A percentile compares a stretch with the other conserved stretches of the same genome.
Evolutionary conservation across 1,140 invertebrate genomes (phyloP).

Genomic region (Phortica variegata): DNA sequence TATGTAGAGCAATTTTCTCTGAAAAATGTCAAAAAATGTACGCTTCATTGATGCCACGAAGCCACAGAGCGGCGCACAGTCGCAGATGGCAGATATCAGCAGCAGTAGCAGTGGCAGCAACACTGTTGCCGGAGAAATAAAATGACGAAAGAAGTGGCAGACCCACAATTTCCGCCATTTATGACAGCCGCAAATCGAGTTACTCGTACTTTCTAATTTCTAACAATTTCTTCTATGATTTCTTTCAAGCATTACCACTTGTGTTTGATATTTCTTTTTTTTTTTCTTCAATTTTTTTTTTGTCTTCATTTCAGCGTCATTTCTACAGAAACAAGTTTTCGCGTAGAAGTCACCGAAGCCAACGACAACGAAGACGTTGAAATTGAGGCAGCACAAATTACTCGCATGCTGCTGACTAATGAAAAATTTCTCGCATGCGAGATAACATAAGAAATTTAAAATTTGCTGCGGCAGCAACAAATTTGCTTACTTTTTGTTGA

Average conservation of each 20-base stretch:
- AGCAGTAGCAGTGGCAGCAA: constrained; percentile 8
- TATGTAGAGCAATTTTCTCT: constrained; percentile 29
- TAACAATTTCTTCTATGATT: constrained; percentile 17
- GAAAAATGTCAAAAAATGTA: constrained; percentile 42
- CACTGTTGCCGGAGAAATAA: not conserved
- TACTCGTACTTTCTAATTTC: constrained; percentile 53
- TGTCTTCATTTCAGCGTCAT: too few species aligned
- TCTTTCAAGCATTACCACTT: too few species aligned
- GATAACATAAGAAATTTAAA: too few species aligned
- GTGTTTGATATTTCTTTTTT: too few species aligned
- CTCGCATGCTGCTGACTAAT: too few species aligned
- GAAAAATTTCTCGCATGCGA: too few species aligned
- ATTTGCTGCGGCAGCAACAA: too few species aligned
- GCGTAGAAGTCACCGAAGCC: too few species aligned
- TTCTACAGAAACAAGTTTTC: not conserved
- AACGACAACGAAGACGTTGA: too few species aligned
- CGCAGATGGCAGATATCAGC: not conserved
- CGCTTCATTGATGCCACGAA: constrained; percentile 37
- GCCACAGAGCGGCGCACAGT: constrained; percentile 37
- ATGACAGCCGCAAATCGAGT: constrained; percentile 54
- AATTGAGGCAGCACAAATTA: too few species aligned
- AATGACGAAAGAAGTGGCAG: constrained; percentile 9
- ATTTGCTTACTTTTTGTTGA: too few species aligned
- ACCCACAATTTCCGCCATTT: constrained; percentile 54
- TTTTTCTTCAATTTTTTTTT: too few species aligned